Base-by-base conservation (phyloP, 2,113 vertebrate genomes). In the Girardinichthys multiradiatus region DNA sequence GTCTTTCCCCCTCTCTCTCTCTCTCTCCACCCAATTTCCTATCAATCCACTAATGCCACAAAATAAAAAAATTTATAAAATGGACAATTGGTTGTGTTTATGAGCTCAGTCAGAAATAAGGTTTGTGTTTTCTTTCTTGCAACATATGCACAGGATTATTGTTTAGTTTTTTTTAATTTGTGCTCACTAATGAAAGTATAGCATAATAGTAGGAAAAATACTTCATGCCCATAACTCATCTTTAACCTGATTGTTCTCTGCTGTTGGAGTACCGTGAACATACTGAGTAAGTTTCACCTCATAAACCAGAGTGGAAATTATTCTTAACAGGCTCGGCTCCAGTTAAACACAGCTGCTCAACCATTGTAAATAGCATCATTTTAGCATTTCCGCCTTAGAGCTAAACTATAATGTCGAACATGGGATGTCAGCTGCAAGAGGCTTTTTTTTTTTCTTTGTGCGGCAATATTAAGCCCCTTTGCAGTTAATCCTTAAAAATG, bases 281-380 rank as follows among this genome's bases (percentile, higher is more conserved):
- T 57, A 69, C 33, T 48, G 42, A 73, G 27, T 58, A 7, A 29
- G 64, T 72, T 54, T 63, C 77, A 85, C 61, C 45, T 76, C 77
- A 80, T 82, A 67, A 85, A 83, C 39, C 71, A 4, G 14, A 76
- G 74, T 69, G 35, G 57, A 77, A 77, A 72, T 76, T n/a, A 37
- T 74, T 70, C 57, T 54, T 72, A 85, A 61, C 59, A 82, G 72
- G 45, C 4, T 1, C 27, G 29, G 28, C 33, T 54, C 79, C n/a
- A 27, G 17, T 73, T 77, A 51, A 64, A 75, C 80, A 74, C 57
- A 63, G 63, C 74, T 72, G 66, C 67, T 63, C 13, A 42, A 45
- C 33, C 35, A 45, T 76, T 37, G 72, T 57, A 65, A 66, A 65
- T 58, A 28, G 30, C 73, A 60, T 62, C 21, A 39, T 67, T 67